Evolutionary conservation across 1,140 invertebrate species (phyloP), one percentile per base, ranked within the genome.

Genomic region (Neoseiulus cucumeris): DNA sequence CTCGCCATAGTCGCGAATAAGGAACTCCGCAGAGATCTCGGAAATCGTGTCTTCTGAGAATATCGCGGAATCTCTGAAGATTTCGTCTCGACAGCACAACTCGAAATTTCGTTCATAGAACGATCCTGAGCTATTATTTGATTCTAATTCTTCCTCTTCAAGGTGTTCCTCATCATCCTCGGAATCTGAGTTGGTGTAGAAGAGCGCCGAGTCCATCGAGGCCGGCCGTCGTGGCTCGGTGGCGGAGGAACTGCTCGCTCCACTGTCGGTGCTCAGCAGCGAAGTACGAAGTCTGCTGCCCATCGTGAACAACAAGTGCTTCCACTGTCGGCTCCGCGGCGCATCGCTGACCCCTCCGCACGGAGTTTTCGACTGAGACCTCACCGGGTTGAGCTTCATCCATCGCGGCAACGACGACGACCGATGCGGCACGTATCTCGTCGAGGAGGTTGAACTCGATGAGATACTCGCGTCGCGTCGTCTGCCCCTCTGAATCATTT

Each of bases 131-230:
- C 51, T 59, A 20, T 59, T 59, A 20, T 59, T 59, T 20, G 51
- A 59, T 25, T 59, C 51, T 1, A 59, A 20, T 5, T 59, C 51
- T n/a, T 59, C 17, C 9, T 59, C 51, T 14, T 47, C 45, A 7
- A 22, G 4, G 18, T 47, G 18, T 47, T 47, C 45, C 45, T 47
- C 45, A 7, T 28, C 45, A 14, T 47, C 18, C 22, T 59, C 51
- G 22, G 14, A 25, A 9, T 59, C 51, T 5, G 51, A 59, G 9
- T 59, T 59, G 1, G 51, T 33, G 51, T 59, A 59, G 51, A 59
- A 59, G 25, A 59, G 33, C 51, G 51, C 51, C 22, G 51, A 59
- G 51, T 59, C 51, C 51, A 59, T 59, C 33, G 51, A 59, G 25
- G 51, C 51, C 14, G 51, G 51, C 22, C 51, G 51, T 5, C 25